phyloP scores from a whole-genome alignment of 2,113 vertebrate genomes.

The Rhynchopsitta pachyrhyncha region DNA sequence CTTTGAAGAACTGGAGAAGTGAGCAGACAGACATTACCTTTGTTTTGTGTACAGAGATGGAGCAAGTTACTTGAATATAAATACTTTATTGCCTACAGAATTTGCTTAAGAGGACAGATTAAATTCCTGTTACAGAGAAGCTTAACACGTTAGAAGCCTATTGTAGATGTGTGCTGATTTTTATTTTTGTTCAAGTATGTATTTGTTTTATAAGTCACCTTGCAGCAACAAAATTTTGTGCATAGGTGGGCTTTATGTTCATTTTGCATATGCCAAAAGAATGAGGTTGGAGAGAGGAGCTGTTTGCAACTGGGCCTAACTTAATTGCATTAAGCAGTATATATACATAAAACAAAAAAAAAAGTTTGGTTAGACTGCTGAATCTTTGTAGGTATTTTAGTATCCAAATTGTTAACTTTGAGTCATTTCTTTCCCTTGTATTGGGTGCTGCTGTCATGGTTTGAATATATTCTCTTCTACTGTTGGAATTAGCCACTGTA shows the following conservation, averaged over 20 bases:
- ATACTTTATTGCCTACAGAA: neutral
- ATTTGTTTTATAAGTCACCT: neutral
- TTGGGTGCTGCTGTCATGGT: neutral
- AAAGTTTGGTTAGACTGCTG: neutral
- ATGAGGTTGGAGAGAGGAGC: neutral
- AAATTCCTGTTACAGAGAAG: neutral
- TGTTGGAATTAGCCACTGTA: slow-evolving; percentile 1
- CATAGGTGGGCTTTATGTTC: neutral
- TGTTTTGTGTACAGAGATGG: neutral
- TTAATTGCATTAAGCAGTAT: neutral
- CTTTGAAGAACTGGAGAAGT: neutral
- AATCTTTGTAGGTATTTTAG: neutral
- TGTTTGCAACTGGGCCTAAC: neutral
- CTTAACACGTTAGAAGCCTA: neutral
- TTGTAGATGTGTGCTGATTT: neutral
- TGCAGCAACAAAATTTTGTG: neutral
- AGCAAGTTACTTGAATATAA: neutral
- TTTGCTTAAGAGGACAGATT: neutral
- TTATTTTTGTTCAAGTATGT: neutral
- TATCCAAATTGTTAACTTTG: neutral
- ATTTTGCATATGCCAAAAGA: neutral
- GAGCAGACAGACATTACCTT: neutral
- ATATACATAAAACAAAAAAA: neutral
- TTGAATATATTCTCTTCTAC: neutral
- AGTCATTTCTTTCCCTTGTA: neutral